Base-by-base conservation (phyloP, 2,797 vertebrate species). In the Artibeus jamaicensis region DNA sequence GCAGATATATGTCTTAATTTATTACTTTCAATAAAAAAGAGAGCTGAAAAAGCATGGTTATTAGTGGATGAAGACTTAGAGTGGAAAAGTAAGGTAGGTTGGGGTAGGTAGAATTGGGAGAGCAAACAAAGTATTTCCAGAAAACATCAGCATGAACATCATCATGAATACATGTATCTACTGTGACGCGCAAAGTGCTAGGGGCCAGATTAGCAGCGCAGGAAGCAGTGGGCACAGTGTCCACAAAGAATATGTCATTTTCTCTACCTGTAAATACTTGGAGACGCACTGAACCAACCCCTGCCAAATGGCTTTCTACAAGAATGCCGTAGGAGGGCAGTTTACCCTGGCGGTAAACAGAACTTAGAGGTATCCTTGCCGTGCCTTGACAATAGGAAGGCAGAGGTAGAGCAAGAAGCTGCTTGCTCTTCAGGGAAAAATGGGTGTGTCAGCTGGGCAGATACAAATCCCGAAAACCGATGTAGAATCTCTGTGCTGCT, bases 11-110 rank as follows among this genome's bases (percentile, higher is more conserved):
- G 59, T 96, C 71, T 89, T 97, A 97, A 97, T 96, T 97, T 97
- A 97, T 97, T 97, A 90, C 95, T 96, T 97, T 96, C 95, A 97
- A 95, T 97, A 95, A 97, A 97, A 97, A 97, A 94, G 76, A 83
- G 15, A 87, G 42, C 39, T 92, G 87, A 76, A 90, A 97, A 96
- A 55, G 48, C 83, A 89, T 68, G 44, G 39, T 42, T 89, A 96
- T 87, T 95, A 86, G 77, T 91, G 90, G 79, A 68, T 89, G 77
- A 88, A 96, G 95, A 88, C n/a, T 55, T 91, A 96, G 32, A 89
- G 26, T 79, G 50, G 44, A 90, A 42, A 93, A 95, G 34, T 65
- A 92, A 94, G 22, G 53, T 89, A 50, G 32, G 34, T 24, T 44
- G 26, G 79, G 57, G 32, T 42, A 77, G 48, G 34, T 39, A 79